phyloP scores from a whole-genome alignment of 2,113 vertebrate genomes.

The Syngnathus scovelli region DNA sequence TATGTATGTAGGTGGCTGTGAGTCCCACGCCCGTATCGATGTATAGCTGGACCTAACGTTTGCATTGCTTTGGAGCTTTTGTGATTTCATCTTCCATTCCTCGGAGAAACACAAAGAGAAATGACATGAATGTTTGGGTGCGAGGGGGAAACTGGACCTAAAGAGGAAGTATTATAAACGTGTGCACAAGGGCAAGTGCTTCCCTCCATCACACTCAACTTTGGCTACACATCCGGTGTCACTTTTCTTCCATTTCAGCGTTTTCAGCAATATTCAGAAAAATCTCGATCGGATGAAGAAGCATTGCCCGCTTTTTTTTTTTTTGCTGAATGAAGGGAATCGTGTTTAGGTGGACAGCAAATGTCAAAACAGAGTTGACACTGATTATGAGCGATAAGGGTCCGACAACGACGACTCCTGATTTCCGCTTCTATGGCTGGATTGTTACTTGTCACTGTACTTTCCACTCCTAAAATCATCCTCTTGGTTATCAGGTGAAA shows the following conservation, averaged over 20 bases:
- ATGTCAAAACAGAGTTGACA: conserved; percentile 35
- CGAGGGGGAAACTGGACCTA: conserved; percentile 52
- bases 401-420: not conserved
- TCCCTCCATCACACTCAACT: conserved; percentile 48
- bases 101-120: conserved; percentile 32
- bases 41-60: conserved; percentile 67
- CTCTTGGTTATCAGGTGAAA: conserved; percentile 5
- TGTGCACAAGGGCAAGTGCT: conserved; percentile 46
- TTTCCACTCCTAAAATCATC: not conserved
- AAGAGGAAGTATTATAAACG: conserved; percentile 26
- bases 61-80: conserved; percentile 59
- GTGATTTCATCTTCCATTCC: conserved; percentile 25
- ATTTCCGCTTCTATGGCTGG: not conserved
- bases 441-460: not conserved
- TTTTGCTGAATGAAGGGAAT: conserved; percentile 16
- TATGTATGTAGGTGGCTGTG: conserved; percentile 60
- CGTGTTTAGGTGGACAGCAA: conserved; percentile 35
- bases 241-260: conserved; percentile 1
- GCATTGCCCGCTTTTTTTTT: not conserved
- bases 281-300: not conserved
- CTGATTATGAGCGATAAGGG: conserved; percentile 1
- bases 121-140: conserved; percentile 56
- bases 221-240: conserved; percentile 20
- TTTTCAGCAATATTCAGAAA: conserved; percentile 1
- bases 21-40: conserved; percentile 55